Base-by-base conservation (phyloP, 2,797 vertebrate species). In the Clamator glandarius region DNA sequence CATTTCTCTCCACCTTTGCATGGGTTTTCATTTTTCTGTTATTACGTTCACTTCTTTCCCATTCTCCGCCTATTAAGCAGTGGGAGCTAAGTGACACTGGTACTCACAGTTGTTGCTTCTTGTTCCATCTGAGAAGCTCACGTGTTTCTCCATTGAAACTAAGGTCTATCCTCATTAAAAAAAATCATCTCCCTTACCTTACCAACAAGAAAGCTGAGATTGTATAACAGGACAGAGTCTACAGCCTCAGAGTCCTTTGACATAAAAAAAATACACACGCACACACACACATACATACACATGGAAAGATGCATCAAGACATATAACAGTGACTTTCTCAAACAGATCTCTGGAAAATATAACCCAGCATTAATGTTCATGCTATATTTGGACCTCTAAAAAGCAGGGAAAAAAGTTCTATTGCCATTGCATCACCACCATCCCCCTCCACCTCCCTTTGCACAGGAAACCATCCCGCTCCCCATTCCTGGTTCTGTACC, bases 401-500 rank as follows among this genome's bases (percentile, higher is more conserved):
- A 83, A 91, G 39, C 2, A 5, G 6, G 6, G 67, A 25, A 73
- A 78, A 90, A 84, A 44, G n/a, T 58, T 1, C 31, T 68, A 44
- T 26, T 84, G 58, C 44, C 12, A 63, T 59, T 52, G 62, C 29
- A 62, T 48, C 36, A 84, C 66, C 73, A 84, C 41, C 55, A 70
- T 51, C 70, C 28, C 92, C 91, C 88, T 84, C 84, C 77, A 69
- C 59, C 48, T 62, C 75, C 50, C 50, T 80, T 8, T 41, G n/a
- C 8, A 2, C 1, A 87, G 58, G 76, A 92, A 93, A 75, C 80
- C 1, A 2, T 76, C 79, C 75, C 6, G 0, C 69, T 93, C 69
- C 76, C 73, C 62, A n/a, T 42, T 39, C 54, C 58, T 63, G 78
- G 62, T 92, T 87, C 94, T 84, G 87, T 98, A 99, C 99, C 99